A percentile compares a stretch with the other conserved stretches of the same genome.
Conservation (phyloP, 2,888 invertebrate species). For the Marronus borbonicus region DNA sequence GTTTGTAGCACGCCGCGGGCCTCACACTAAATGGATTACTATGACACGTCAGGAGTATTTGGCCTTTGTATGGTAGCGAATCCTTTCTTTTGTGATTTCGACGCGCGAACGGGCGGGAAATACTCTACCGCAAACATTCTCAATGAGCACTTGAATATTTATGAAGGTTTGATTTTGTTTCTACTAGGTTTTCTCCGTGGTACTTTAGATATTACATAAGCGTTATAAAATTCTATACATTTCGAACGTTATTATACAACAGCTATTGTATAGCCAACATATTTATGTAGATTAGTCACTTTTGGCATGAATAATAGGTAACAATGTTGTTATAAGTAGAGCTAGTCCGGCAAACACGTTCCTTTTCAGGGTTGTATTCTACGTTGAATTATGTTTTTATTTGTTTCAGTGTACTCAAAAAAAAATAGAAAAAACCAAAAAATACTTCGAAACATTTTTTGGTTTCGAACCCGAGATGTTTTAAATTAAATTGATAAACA, state of each 20-base stretch:
- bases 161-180: conserved; percentile 34
- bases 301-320: no score
- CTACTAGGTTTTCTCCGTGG: conserved; percentile 2
- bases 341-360: no score
- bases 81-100: conserved; percentile 43
- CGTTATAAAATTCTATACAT: conserved; percentile 6
- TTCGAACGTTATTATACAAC: not conserved
- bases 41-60: conserved; percentile 34
- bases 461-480: no score
- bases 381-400: no score
- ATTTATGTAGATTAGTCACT: not conserved
- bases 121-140: conserved; percentile 10
- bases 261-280: not conserved
- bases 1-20: conserved; percentile 32
- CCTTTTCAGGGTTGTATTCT: no score
- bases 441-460: no score
- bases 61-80: conserved; percentile 29
- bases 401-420: no score
- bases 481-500: no score
- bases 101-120: not conserved
- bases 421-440: no score
- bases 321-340: no score
- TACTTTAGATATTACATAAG: not conserved
- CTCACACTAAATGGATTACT: conserved; percentile 34
- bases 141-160: conserved; percentile 34